A percentile compares a stretch with the other conserved stretches of the same genome.
Conservation (phyloP, 2,888 invertebrate species). For the Nipponacmea schrenckii region DNA sequence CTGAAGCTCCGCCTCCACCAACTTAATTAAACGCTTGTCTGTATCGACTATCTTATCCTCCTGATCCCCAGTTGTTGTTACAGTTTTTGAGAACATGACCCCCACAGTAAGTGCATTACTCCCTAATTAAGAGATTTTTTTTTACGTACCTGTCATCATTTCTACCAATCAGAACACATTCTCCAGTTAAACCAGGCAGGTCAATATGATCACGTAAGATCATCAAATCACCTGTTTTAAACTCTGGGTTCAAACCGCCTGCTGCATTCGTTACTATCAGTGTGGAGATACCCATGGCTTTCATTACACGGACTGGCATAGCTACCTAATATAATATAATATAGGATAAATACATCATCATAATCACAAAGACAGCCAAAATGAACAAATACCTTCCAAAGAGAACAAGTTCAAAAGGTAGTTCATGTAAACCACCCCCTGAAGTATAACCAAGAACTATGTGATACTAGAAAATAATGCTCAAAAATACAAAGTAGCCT, state of each 20-base stretch:
- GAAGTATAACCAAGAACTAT: neutral
- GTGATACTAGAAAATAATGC: too few relatives aligned
- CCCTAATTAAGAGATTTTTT: neutral
- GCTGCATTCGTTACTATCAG: constrained; percentile 96
- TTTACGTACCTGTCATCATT: constrained; percentile 82
- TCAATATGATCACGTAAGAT: constrained; percentile 97
- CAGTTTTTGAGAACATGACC: too few relatives aligned
- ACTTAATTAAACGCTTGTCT: too few relatives aligned
- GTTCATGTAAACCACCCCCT: neutral
- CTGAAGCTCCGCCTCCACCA: too few relatives aligned
- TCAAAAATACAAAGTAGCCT: too few relatives aligned
- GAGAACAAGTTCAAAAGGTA: neutral
- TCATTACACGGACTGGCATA: constrained; percentile 96
- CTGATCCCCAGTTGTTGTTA: too few relatives aligned
- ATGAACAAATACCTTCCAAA: neutral
- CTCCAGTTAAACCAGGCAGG: constrained; percentile 94
- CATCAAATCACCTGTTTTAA: constrained; percentile 95
- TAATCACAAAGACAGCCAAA: neutral
- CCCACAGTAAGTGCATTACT: too few relatives aligned
- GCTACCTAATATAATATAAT: constrained; percentile 76
- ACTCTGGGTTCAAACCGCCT: constrained; percentile 89
- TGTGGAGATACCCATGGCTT: constrained; percentile 87
- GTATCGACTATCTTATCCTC: too few relatives aligned
- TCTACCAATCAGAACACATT: constrained; percentile 90
- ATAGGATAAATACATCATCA: neutral